Base-by-base conservation (phyloP, 2,113 vertebrate species). In the Plectropomus leopardus region DNA sequence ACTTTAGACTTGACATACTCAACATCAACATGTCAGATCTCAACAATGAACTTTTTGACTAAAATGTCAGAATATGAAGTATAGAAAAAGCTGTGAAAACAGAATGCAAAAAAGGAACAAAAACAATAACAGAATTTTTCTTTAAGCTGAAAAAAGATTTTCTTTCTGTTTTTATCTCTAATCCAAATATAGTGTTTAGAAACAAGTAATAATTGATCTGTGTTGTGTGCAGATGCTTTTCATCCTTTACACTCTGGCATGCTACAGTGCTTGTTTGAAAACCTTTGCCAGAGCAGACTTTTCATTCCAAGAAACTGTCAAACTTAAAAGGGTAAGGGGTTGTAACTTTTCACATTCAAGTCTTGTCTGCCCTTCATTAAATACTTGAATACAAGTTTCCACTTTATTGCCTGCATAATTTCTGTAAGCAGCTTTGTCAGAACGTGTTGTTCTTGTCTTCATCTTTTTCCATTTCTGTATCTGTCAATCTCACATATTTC, bases 221-320 rank as follows among this genome's bases (percentile, higher is more conserved):
- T 42, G 36, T 26, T 16, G 17, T n/a, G 14, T 45, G 53, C 34
- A 30, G 65, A 36, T 40, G 65, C 48, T 34, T 51, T 68, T 51
- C 6, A 69, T 69, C 24, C 36, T 30, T 51, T 50, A 24, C 15
- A 16, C 28, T 15, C 44, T 42, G 34, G 34, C 6, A 40, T 61
- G 42, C 59, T 30, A 44, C 45, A 48, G 28, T n/a, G 63, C 17
- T 48, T 32, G 64, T 66, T 50, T 66, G 19, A 50, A 48, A 45
- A 15, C 28, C 45, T 42, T 57, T 71, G 36, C 68, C 51, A 44
- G 10, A 42, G 5, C 21, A 40, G 15, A 44, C 36, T 40, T 42
- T 23, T 42, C 16, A 42, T 5, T 70, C 23, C 23, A 47, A 32
- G 11, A 72, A 47, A 45, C 15, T 58, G 40, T 72, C 42, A 58